Conservation (phyloP, 2,113 vertebrate species). For the Gobiocypris rarus region DNA sequence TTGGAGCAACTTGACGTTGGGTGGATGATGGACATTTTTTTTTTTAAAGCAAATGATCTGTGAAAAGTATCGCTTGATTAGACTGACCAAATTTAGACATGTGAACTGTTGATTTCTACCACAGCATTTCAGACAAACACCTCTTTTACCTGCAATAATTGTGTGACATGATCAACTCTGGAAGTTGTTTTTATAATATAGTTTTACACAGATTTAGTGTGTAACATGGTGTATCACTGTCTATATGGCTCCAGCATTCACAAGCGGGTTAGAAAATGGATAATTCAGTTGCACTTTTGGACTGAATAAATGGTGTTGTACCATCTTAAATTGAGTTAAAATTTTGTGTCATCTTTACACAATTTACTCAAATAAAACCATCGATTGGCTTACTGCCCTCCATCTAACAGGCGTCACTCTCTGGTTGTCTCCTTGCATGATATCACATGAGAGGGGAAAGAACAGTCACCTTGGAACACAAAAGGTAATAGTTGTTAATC, state of each 20-base stretch:
- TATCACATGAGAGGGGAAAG: constrained; percentile 41
- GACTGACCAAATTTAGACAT: background rate
- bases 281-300: background rate
- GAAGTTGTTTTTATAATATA: no score
- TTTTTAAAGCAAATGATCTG: background rate
- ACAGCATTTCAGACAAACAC: background rate
- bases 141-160: no score
- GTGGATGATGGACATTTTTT: background rate
- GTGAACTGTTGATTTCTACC: background rate
- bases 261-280: background rate
- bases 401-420: constrained; percentile 69
- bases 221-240: no score
- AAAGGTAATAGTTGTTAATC: constrained; percentile 74
- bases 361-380: background rate
- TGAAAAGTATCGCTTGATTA: background rate
- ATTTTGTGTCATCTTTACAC: background rate
- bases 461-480: constrained; percentile 60
- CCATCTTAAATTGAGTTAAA: background rate
- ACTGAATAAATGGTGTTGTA: background rate
- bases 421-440: constrained; percentile 54
- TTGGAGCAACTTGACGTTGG: background rate
- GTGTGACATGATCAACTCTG: background rate
- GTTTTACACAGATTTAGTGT: no score
- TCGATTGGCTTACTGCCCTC: constrained; percentile 22
- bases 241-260: no score